phyloP scores from a whole-genome alignment of 2,888 invertebrate species.

The Hartigia nigra region DNA sequence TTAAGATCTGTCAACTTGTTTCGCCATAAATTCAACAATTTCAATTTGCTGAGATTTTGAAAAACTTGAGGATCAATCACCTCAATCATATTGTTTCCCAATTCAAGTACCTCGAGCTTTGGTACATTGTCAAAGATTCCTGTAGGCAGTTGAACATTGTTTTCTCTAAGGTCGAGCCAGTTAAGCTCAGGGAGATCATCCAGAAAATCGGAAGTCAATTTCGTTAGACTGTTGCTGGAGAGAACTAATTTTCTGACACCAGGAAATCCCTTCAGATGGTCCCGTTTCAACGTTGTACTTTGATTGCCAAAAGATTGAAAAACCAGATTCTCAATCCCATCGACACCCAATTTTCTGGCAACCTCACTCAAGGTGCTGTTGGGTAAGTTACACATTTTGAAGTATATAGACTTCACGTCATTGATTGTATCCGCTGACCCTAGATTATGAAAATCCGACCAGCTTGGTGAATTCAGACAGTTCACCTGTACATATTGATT shows the following conservation, averaged over 20 bases:
- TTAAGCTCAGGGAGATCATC: constrained; percentile 71
- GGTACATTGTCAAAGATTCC: constrained; percentile 45
- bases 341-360: constrained; percentile 33
- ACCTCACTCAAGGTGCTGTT: constrained; percentile 37
- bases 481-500: constrained; percentile 32
- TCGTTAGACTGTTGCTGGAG: constrained; percentile 72
- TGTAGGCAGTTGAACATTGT: constrained; percentile 31
- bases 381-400: constrained; percentile 44
- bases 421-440: constrained; percentile 6
- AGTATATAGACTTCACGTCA: constrained; percentile 25
- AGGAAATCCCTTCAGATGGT: constrained; percentile 71
- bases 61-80: constrained; percentile 73
- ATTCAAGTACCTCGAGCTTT: constrained; percentile 71
- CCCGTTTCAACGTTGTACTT: constrained; percentile 65
- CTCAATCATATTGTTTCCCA: constrained; percentile 75
- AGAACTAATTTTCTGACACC: constrained; percentile 70
- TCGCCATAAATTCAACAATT: constrained; percentile 75
- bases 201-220: constrained; percentile 74
- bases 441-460: constrained; percentile 40
- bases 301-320: constrained; percentile 38
- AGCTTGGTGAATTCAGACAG: constrained; percentile 35
- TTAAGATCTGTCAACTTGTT: constrained; percentile 76
- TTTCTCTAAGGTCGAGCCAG: constrained; percentile 70
- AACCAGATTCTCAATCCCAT: constrained; percentile 29
- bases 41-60: constrained; percentile 71